phyloP scores from a whole-genome alignment of 1,140 invertebrate genomes.

The Lysiphlebus fabarum region DNA sequence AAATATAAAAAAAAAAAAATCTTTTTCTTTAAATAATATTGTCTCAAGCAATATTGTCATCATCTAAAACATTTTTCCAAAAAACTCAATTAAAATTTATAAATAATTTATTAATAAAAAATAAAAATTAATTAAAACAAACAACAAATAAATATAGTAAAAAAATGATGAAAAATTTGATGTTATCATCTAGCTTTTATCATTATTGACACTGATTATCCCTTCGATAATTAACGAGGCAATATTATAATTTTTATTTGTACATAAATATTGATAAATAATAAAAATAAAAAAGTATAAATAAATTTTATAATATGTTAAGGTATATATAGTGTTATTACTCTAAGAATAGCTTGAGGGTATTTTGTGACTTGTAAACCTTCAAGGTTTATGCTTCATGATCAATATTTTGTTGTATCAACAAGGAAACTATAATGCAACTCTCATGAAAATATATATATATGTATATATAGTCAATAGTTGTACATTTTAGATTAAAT shows the following conservation, averaged over 20 bases:
- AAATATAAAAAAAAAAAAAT: constrained; percentile 24
- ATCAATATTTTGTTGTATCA: too few species aligned
- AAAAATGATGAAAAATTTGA: not conserved
- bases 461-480: constrained; percentile 39
- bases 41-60: too few species aligned
- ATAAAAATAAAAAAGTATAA: too few species aligned
- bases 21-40: too few species aligned
- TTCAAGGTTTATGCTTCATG: too few species aligned
- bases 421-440: too few species aligned
- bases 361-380: too few species aligned
- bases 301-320: too few species aligned
- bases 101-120: too few species aligned
- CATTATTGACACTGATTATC: constrained; percentile 37
- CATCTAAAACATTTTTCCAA: too few species aligned
- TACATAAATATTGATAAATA: not conserved
- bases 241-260: constrained; percentile 16
- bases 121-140: not conserved
- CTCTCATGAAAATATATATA: too few species aligned
- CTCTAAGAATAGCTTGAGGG: constrained; percentile 1
- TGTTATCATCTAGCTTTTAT: constrained; percentile 15
- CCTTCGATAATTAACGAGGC: constrained; percentile 40
- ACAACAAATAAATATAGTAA: not conserved
- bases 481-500: constrained; percentile 49
- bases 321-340: constrained; percentile 4
- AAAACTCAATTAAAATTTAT: too few species aligned